Percentiles rank a stretch among this genome's conserved stretches.
Conservation (phyloP, 2,888 invertebrate genomes). For the Zhuqinia jingwanae region DNA sequence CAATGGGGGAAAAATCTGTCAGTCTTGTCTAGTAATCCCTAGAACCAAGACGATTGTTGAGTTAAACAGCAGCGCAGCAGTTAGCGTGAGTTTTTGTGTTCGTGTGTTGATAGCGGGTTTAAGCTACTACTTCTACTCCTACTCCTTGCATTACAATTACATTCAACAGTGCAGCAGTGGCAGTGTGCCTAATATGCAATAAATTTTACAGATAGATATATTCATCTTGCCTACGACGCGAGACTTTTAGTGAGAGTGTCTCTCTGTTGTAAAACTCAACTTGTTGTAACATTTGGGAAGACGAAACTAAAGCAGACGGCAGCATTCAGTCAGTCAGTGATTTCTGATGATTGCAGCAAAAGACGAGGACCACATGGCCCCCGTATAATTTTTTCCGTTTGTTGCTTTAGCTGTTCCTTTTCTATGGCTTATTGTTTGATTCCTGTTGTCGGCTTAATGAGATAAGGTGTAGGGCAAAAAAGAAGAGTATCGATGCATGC, state of each 20-base stretch:
- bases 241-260: slow-evolving; percentile 43
- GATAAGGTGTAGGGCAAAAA: slow-evolving; percentile 17
- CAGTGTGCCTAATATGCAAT: too few species aligned
- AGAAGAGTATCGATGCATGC: slow-evolving; percentile 1
- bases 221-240: neutral
- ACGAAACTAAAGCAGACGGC: slow-evolving; percentile 51
- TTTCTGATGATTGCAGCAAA: slow-evolving; percentile 53
- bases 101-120: neutral
- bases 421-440: slow-evolving; percentile 19
- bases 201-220: neutral
- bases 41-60: slow-evolving; percentile 69
- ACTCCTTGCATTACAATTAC: too few species aligned
- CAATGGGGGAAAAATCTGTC: slow-evolving; percentile 68
- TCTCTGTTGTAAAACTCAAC: neutral
- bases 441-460: slow-evolving; percentile 62
- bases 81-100: neutral
- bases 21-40: slow-evolving; percentile 70
- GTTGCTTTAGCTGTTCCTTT: slow-evolving; percentile 19
- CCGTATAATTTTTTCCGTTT: slow-evolving; percentile 56
- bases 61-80: slow-evolving; percentile 3
- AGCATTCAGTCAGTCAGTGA: slow-evolving; percentile 41
- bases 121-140: slow-evolving; percentile 2
- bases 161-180: neutral
- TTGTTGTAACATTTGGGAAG: slow-evolving; percentile 37
- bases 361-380: slow-evolving; percentile 70